Evolutionary conservation across 2,797 vertebrate genomes (phyloP).

Genomic region (Pseudomugil tenellus): DNA sequence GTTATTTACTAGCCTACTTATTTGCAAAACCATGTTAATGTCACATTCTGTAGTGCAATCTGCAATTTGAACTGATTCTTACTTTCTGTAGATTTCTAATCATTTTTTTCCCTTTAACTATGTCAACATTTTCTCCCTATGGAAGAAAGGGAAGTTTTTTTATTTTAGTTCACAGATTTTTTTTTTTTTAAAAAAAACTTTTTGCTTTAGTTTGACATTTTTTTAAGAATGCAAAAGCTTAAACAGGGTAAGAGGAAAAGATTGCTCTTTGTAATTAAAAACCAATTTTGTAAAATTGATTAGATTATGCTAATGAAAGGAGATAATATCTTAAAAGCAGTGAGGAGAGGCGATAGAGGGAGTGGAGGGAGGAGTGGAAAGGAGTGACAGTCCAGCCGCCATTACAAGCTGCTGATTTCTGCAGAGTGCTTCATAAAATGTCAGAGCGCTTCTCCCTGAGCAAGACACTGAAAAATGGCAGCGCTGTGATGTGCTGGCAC

Average conservation of each 20-base stretch:
- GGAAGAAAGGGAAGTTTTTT: slow-evolving; percentile 16
- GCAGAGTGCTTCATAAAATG: slow-evolving; percentile 87
- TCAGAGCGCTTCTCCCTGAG: slow-evolving; percentile 87
- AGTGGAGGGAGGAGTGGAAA: slow-evolving; percentile 66
- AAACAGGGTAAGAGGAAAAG: slow-evolving; percentile 57
- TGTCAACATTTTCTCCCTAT: slow-evolving; percentile 14
- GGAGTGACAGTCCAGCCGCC: slow-evolving; percentile 84
- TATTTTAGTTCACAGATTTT: slow-evolving; percentile 14
- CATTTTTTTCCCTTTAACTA: slow-evolving; percentile 16
- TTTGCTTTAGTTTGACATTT: slow-evolving; percentile 33
- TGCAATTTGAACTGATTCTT: slow-evolving; percentile 7
- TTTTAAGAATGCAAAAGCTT: slow-evolving; percentile 41
- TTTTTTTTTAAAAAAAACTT: slow-evolving; percentile 24
- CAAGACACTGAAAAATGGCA: slow-evolving; percentile 86
- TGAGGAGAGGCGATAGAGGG: slow-evolving; percentile 67
- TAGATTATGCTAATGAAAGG: slow-evolving; percentile 83
- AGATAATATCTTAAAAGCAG: slow-evolving; percentile 80
- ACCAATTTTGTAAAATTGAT: slow-evolving; percentile 81
- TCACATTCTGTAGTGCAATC: neutral
- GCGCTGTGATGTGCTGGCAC: slow-evolving; percentile 83
- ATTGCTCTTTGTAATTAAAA: slow-evolving; percentile 82
- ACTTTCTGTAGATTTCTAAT: neutral
- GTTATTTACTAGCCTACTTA: slow-evolving; percentile 4
- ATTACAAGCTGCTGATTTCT: slow-evolving; percentile 86
- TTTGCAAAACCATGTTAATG: slow-evolving; percentile 24